Conservation (phyloP, 2,113 vertebrate species). For the Chloropsis cyanopogon region DNA sequence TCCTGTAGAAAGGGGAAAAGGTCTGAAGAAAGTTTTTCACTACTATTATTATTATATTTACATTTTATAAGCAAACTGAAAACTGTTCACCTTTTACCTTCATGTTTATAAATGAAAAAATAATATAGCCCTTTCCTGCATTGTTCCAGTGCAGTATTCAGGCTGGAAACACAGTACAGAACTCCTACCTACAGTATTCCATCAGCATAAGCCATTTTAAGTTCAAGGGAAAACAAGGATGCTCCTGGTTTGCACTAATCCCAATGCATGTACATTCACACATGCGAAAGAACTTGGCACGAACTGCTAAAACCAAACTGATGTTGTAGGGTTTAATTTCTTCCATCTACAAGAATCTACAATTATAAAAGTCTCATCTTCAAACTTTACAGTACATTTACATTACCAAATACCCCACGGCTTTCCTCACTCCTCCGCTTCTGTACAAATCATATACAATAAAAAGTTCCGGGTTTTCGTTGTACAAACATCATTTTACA, state of each 20-base stretch:
- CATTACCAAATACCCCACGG: background rate
- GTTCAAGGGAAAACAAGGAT: background rate
- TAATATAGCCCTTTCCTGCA: background rate
- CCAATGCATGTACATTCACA: background rate
- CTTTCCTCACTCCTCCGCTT: constrained; percentile 3
- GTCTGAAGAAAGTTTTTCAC: background rate
- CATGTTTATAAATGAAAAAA: background rate
- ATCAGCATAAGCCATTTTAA: background rate
- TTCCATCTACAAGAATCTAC: constrained; percentile 60
- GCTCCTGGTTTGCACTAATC: background rate
- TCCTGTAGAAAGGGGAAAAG: background rate
- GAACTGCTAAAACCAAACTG: constrained; percentile 47
- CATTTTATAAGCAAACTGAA: background rate
- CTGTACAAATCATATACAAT: constrained; percentile 46
- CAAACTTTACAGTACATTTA: constrained; percentile 63
- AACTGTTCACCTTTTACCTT: background rate
- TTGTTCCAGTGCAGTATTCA: background rate
- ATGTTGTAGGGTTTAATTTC: constrained; percentile 71
- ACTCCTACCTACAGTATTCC: background rate
- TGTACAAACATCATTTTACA: constrained; percentile 57
- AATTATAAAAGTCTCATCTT: constrained; percentile 52
- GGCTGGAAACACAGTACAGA: background rate
- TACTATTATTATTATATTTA: background rate
- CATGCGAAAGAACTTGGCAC: constrained; percentile 9
- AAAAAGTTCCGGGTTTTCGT: background rate